These are phyloP conservation scores for Canis aureus DNA, from an alignment of 2,113 vertebrate genomes.

Conservation along the genomic window DNA sequence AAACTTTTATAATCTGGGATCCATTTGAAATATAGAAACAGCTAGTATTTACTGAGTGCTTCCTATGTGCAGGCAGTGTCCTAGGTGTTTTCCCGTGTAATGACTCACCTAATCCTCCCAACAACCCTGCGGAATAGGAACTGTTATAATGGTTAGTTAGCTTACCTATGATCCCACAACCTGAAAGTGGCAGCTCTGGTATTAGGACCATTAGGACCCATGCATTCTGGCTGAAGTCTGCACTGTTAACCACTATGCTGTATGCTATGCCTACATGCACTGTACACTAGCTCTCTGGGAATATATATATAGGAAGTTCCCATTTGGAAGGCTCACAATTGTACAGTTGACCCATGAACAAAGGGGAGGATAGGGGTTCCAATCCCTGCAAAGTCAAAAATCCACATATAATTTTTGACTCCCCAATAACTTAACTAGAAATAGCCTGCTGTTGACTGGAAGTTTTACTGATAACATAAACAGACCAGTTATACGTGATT, in stretches of 20 bases:
- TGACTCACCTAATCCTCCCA: neutral
- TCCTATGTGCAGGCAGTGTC: neutral
- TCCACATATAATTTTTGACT: neutral
- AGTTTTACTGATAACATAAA: neutral
- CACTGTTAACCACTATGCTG: neutral
- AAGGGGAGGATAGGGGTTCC: neutral
- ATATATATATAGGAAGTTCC: neutral
- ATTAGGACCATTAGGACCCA: neutral
- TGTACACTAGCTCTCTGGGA: neutral
- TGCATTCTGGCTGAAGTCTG: neutral
- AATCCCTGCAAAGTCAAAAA: neutral
- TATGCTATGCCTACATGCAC: neutral
- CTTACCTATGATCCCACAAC: neutral
- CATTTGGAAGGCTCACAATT: neutral
- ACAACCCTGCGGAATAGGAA: neutral
- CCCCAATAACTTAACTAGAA: neutral
- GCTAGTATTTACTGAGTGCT: neutral
- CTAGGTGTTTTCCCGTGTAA: neutral
- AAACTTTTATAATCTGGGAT: neutral
- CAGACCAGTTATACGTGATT: neutral
- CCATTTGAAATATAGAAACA: neutral
- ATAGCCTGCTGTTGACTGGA: neutral
- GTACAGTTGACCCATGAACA: neutral
- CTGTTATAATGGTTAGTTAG: neutral
- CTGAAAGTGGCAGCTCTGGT: neutral